These are phyloP conservation scores for Neomonachus schauinslandi DNA, from an alignment of 2,113 vertebrate species.

Conservation along the genomic window DNA sequence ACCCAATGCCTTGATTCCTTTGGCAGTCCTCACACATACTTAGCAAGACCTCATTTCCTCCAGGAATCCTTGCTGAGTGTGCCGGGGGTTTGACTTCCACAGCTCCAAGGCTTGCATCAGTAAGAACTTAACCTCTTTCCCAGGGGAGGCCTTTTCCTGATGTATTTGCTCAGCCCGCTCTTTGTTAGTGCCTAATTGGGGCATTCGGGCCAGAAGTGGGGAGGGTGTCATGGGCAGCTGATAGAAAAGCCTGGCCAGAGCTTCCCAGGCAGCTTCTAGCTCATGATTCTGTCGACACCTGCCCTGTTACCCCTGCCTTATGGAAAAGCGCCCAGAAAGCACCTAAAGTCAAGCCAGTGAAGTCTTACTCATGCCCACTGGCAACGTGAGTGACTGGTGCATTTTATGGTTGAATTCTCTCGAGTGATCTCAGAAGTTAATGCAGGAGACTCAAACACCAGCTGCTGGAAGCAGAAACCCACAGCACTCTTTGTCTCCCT, in stretches of 20 bases:
- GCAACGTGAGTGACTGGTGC: constrained; percentile 6
- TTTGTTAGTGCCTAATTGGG: constrained; percentile 8
- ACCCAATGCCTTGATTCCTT: not conserved
- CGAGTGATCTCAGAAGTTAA: constrained; percentile 15
- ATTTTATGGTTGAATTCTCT: constrained; percentile 19
- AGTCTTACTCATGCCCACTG: constrained; percentile 5
- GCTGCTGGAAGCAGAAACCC: not conserved
- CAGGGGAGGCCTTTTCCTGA: not conserved
- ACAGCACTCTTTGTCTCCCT: not conserved
- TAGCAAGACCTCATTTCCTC: not conserved
- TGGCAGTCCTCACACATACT: not conserved
- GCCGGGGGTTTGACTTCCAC: not conserved
- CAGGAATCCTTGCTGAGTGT: not conserved
- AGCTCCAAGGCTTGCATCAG: not conserved
- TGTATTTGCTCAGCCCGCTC: constrained; percentile 5
- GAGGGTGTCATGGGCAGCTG: not conserved
- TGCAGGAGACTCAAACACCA: not conserved
- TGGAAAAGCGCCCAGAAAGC: not conserved
- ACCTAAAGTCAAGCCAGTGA: not conserved
- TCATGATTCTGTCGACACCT: constrained; percentile 9
- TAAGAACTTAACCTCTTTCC: not conserved
- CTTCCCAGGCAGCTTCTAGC: not conserved
- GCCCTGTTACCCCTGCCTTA: not conserved
- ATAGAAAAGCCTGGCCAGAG: not conserved
- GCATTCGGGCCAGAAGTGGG: not conserved